These are phyloP conservation scores for Lomographa bimaculata DNA, from an alignment of 2,888 invertebrate genomes.

Conservation along the genomic window DNA sequence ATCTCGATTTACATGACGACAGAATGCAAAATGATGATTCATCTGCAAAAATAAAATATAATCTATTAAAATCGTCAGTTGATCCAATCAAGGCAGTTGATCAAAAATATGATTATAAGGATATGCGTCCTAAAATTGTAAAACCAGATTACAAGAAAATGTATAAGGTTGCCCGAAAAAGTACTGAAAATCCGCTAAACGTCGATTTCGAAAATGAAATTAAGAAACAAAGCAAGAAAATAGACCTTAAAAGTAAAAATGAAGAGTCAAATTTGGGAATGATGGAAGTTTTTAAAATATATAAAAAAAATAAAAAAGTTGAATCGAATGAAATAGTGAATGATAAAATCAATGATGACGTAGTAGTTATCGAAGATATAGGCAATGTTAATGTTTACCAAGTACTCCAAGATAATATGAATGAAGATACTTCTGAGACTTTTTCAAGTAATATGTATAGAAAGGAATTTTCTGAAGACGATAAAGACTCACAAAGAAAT, in stretches of 20 bases:
- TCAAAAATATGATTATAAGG: neutral
- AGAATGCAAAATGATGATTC: slow-evolving; percentile 5
- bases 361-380: slow-evolving; percentile 1
- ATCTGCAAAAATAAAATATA: neutral
- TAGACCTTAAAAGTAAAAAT: no score
- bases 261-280: neutral
- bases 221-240: neutral
- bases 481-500: neutral
- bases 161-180: slow-evolving; percentile 8
- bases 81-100: neutral
- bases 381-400: slow-evolving; percentile 1
- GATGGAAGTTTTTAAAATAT: neutral
- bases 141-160: slow-evolving; percentile 8
- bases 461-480: neutral
- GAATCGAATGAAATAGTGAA: neutral
- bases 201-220: neutral
- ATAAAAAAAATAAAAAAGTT: neutral
- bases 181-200: slow-evolving; percentile 1
- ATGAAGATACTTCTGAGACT: no score
- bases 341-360: neutral
- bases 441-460: no score
- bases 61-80: slow-evolving; percentile 9
- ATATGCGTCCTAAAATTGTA: slow-evolving; percentile 1
- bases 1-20: neutral
- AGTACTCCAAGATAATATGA: neutral